Conservation (phyloP, 2,113 vertebrate genomes). For the Diglossa brunneiventris region DNA sequence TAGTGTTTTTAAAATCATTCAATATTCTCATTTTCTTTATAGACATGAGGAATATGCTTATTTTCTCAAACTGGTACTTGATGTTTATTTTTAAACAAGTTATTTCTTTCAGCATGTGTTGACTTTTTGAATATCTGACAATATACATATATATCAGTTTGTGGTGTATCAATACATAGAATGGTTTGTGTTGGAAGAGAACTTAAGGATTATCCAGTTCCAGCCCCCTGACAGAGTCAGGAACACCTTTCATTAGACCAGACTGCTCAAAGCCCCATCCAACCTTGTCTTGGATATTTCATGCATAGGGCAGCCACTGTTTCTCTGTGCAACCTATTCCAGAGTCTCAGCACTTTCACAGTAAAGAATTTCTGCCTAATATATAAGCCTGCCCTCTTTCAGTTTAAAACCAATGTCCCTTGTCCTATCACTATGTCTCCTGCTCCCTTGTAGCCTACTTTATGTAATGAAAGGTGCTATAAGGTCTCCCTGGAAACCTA, state of each 20-base stretch:
- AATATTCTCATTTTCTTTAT: neutral
- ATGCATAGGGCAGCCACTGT: too few relatives aligned
- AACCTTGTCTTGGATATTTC: neutral
- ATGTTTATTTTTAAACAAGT: neutral
- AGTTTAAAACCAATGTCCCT: neutral
- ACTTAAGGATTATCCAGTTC: neutral
- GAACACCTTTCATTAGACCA: neutral
- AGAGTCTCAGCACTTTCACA: neutral
- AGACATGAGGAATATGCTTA: accelerated
- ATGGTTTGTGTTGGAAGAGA: neutral
- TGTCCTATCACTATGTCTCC: neutral
- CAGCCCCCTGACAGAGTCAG: neutral
- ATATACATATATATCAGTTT: neutral
- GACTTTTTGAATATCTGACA: neutral
- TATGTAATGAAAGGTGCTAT: neutral
- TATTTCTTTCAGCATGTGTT: neutral
- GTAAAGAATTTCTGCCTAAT: neutral
- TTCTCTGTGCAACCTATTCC: neutral
- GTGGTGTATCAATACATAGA: neutral
- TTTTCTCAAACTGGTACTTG: neutral
- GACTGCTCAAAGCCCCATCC: neutral
- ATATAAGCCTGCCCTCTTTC: neutral
- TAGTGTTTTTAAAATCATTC: neutral
- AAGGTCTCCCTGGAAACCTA: neutral
- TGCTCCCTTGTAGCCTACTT: neutral